Percentiles rank a stretch among this genome's conserved stretches.
These are phyloP conservation scores for Troides oblongomaculatus DNA, from an alignment of 2,888 invertebrate genomes.

Conservation along the genomic window DNA sequence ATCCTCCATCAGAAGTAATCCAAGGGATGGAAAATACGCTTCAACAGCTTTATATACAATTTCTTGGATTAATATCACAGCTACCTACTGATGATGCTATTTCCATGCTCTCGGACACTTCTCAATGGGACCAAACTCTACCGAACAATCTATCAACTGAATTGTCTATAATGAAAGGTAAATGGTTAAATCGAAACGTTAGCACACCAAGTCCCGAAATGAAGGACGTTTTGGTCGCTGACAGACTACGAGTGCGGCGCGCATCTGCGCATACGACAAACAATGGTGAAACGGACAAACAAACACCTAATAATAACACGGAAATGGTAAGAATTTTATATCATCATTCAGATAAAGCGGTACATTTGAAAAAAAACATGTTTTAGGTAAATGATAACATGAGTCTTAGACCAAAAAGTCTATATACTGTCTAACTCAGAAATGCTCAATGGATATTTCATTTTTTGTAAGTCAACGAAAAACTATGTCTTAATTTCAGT, in stretches of 20 bases:
- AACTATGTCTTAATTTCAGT: no score
- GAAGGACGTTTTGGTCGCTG: constrained; percentile 34
- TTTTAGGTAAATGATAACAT: background rate
- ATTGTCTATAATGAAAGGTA: constrained; percentile 22
- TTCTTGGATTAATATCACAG: constrained; percentile 40
- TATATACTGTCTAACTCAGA: no score
- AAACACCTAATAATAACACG: constrained; percentile 22
- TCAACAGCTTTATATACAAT: constrained; percentile 44
- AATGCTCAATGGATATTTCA: no score
- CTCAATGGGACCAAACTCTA: constrained; percentile 16
- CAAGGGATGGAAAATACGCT: constrained; percentile 46
- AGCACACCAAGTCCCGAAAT: background rate
- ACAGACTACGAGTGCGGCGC: constrained; percentile 46
- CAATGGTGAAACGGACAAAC: constrained; percentile 37
- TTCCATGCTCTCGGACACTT: constrained; percentile 29
- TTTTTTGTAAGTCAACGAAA: no score
- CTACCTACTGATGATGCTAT: constrained; percentile 32
- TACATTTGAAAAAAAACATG: background rate
- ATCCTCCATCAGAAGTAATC: constrained; percentile 40
- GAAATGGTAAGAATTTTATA: constrained; percentile 46
- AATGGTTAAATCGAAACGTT: constrained; percentile 7
- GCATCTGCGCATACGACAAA: constrained; percentile 60
- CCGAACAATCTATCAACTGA: constrained; percentile 9
- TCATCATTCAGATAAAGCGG: background rate
- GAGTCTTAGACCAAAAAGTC: no score